Evolutionary conservation across 2,113 vertebrate species (phyloP).

Genomic region (Corythornis vintsioides): DNA sequence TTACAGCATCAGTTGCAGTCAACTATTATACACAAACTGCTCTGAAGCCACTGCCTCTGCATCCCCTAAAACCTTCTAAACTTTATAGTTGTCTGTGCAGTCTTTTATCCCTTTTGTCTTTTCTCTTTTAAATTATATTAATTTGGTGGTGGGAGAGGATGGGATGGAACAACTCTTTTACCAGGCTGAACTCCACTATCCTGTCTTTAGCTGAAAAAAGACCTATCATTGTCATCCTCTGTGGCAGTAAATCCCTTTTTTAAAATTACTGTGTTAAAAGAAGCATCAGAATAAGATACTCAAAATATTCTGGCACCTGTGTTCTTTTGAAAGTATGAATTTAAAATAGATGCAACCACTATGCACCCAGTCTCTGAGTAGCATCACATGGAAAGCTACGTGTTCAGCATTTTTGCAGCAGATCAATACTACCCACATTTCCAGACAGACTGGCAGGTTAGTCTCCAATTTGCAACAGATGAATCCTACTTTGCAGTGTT

Average conservation of each 20-base stretch:
- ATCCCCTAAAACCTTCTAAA: neutral
- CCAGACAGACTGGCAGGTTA: neutral
- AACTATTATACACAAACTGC: rapidly evolving
- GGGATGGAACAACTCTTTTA: neutral
- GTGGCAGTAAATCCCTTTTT: neutral
- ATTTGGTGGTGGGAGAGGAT: no score
- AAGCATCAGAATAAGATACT: neutral
- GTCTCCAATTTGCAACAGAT: neutral
- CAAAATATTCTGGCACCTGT: neutral
- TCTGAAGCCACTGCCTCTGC: neutral
- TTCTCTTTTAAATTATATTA: neutral
- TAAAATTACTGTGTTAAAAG: neutral
- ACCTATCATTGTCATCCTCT: neutral
- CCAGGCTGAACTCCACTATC: neutral
- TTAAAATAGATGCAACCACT: neutral
- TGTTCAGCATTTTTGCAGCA: neutral
- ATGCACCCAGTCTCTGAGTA: neutral
- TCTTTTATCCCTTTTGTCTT: neutral
- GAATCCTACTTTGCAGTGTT: neutral
- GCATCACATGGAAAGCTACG: neutral
- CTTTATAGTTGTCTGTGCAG: neutral
- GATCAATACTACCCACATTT: neutral
- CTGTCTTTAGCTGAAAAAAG: neutral
- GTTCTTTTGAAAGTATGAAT: neutral
- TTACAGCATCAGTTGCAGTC: neutral